These are phyloP conservation scores for Strigamia transsilvanica DNA, from an alignment of 2,888 invertebrate genomes.

Conservation along the genomic window DNA sequence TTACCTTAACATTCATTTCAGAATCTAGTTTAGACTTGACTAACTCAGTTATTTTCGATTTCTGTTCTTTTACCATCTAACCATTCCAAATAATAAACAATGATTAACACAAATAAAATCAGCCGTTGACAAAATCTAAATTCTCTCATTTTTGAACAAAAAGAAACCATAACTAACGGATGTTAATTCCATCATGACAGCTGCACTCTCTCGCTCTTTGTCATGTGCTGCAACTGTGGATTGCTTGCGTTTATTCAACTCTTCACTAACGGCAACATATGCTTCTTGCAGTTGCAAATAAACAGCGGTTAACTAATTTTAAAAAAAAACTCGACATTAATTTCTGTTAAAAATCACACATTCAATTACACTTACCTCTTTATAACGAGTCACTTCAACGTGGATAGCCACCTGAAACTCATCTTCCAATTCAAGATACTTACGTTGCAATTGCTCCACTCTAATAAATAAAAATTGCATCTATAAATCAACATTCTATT, in stretches of 20 bases:
- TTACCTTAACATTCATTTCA: constrained; percentile 51
- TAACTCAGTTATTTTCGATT: constrained; percentile 35
- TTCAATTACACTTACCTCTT: constrained; percentile 16
- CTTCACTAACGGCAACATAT: constrained; percentile 51
- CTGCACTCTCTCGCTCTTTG: constrained; percentile 50
- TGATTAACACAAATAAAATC: too few relatives aligned
- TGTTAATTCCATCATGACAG: constrained; percentile 53
- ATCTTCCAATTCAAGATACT: constrained; percentile 52
- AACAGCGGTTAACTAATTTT: constrained; percentile 38
- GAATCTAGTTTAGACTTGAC: constrained; percentile 48
- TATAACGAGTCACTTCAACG: constrained; percentile 51
- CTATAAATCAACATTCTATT: background rate
- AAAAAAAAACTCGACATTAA: background rate
- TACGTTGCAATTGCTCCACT: constrained; percentile 52
- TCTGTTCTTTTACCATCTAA: constrained; percentile 52
- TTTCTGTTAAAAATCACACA: background rate
- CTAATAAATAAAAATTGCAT: background rate
- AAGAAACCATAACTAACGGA: constrained; percentile 29
- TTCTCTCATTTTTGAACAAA: background rate
- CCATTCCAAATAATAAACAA: background rate
- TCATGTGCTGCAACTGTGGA: constrained; percentile 30
- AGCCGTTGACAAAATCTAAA: background rate
- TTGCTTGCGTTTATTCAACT: constrained; percentile 48
- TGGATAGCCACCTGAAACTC: constrained; percentile 52
- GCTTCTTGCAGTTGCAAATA: constrained; percentile 52